Evolutionary conservation across 2,797 vertebrate species (phyloP), one percentile per base, ranked within the genome.

Genomic region (Manis pentadactyla): DNA sequence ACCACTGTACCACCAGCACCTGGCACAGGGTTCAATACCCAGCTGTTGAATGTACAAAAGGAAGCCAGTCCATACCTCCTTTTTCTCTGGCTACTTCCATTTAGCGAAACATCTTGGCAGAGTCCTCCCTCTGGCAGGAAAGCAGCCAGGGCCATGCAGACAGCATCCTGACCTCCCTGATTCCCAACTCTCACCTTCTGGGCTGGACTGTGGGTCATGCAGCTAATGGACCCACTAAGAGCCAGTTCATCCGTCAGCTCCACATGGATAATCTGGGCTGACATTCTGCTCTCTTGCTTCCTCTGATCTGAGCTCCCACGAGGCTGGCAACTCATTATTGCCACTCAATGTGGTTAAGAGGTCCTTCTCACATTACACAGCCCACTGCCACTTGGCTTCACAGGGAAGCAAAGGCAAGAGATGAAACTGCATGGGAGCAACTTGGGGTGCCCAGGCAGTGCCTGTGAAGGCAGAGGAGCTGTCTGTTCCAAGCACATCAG

Each of bases 301-400:
- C 91, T 96, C 91, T 96, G 96, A 98, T 97, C 96, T 64, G 63
- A 85, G 96, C 73, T 97, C 97, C 97, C 97, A 90, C 0, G 93
- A 96, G 97, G 93, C 96, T 96, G 94, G 96, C 97, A 96, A 97
- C 96, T 97, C 96, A 98, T 97, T 97, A 97, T 7, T 97, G 88
- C 83, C 97, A 95, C 84, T 97, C 97, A 98, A 27, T 94, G 89
- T 96, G 96, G 96, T 93, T 97, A 97, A 97, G 96, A 97, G 97
- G 97, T 81, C 94, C 97, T 96, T 95, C 97, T 96, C 97, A 97
- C 96, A 96, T 97, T 96, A 97, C 96, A 97, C 0, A 25, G 95
- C 94, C 97, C 94, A 90, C 95, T 0, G 23, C 5, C 15, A 95
- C 66, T 82, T 4, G 1, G 69, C 82, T 94, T 97, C 75, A 3